These are phyloP conservation scores for Propithecus coquereli DNA, from an alignment of 2,113 vertebrate genomes.

Conservation along the genomic window DNA sequence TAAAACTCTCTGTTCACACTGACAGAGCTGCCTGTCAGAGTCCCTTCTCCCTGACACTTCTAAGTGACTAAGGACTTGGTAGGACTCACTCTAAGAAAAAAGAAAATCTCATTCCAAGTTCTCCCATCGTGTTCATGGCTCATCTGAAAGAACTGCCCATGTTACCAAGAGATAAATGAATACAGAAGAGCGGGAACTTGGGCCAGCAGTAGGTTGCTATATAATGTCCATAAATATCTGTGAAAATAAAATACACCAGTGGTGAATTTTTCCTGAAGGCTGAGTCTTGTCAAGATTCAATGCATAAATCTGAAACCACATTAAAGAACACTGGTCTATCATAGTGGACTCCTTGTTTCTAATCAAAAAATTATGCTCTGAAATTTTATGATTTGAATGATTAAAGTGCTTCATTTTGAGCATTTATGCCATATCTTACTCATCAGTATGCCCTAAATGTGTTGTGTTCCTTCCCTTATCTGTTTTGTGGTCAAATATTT, in stretches of 20 bases:
- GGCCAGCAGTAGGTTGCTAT: neutral
- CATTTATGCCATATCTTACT: neutral
- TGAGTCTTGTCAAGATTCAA: slow-evolving; percentile 26
- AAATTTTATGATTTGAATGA: slow-evolving; percentile 41
- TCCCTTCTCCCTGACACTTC: neutral
- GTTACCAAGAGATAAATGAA: slow-evolving; percentile 50
- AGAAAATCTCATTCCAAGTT: slow-evolving; percentile 22
- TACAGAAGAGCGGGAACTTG: neutral
- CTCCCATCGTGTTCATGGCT: slow-evolving; percentile 44
- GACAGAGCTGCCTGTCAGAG: slow-evolving; percentile 58
- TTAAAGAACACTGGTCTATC: slow-evolving; percentile 15
- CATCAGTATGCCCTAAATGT: neutral
- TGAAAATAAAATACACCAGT: slow-evolving; percentile 43
- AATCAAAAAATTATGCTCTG: slow-evolving; percentile 21
- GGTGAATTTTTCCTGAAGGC: slow-evolving; percentile 41
- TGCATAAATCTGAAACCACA: slow-evolving; percentile 24
- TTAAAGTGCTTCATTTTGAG: slow-evolving; percentile 45
- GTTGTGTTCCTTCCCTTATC: neutral
- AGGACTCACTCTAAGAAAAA: neutral
- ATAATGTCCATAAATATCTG: slow-evolving; percentile 52
- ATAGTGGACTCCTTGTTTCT: slow-evolving; percentile 25
- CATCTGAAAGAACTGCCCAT: slow-evolving; percentile 41
- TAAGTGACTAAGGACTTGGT: slow-evolving; percentile 36
- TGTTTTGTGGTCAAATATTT: slow-evolving; percentile 42
- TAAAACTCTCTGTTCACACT: slow-evolving; percentile 70